Evolutionary conservation across 1,140 invertebrate genomes (phyloP), one percentile per base, ranked within the genome.

Genomic region (Drosophila ambigua): DNA sequence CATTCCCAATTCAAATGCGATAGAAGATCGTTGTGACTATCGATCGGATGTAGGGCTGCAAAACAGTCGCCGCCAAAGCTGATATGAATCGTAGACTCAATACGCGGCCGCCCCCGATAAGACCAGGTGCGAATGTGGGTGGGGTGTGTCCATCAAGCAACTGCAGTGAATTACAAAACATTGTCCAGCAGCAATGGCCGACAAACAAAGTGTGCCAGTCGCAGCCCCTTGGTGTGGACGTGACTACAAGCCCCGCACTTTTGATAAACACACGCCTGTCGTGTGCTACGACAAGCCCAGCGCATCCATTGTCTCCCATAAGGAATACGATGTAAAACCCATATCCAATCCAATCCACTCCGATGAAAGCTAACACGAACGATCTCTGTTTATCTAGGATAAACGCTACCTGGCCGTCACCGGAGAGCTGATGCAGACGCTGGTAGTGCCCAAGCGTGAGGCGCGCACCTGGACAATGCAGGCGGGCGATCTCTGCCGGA

Each of bases 201-300:
- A 62, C 31, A 31, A 23, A 54, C 39, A 48, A 11, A 11, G 0
- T n/a, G 49, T 4, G 11, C 5, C 65, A 20, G 68, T 49, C 31
- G 52, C 83, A 20, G 68, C 51, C 23, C 58, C 83, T 20, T 88
- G 83, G 83, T 88, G 83, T 54, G 84, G 79, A 5, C 76, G 77
- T 2, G 77, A 59, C 11, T 57, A 61, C 50, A 89, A 91, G 59
- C 79, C 76, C 0, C 78, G 90, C 5, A 44, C 64, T 2, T 91
- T 88, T 53, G 63, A 60, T 2, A 77, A 85, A 48, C 74, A 90
- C 49, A 15, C 59, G 20, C 88, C 91, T 5, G 79, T 90, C 0
- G 77, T 93, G 13, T 93, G 92, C 63, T 93, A 93, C 55, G 82
- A 93, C 48, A 87, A 90, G 39, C 89, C 92, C 6, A 58, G 61